Evolutionary conservation across 2,888 invertebrate species (phyloP), one percentile per base, ranked within the genome.

Genomic region (Mellilla xanthometata): DNA sequence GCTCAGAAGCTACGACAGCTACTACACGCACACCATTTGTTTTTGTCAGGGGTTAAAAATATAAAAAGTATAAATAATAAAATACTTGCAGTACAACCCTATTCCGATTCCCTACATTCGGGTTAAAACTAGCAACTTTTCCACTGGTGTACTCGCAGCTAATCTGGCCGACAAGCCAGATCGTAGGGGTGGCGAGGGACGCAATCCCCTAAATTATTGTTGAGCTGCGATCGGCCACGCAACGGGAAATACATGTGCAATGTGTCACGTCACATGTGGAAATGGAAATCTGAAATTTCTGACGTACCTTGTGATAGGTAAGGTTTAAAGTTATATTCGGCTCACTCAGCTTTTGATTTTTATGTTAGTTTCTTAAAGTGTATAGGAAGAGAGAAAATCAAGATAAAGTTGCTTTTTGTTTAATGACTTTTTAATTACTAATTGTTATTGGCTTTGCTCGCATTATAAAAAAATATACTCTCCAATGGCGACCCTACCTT

Each of bases 201-300:
- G 31, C 39, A 41, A 44, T 52, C 34, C 49, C 33, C 39, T 46
- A 51, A 45, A 55, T 52, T 49, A 52, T 45, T 45, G 33, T 51
- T 40, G 42, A 43, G 49, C 40, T 34, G 12, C 39, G 40, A 44
- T 41, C 33, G 41, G 32, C 32, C 23, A 23, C 39, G 33, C 41
- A 32, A 39, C 23, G 39, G 40, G 49, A 39, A 49, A 45, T 32
- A 24, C 35, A 44, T 40, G 38, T 39, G 47, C 41, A 33, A 41
- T 38, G 38, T 41, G 40, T 29, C 36, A 41, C 32, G 36, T 47
- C 36, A 41, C 29, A 31, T 45, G 29, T 35, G 29, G 26, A 39
- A 39, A 45, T 39, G 39, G 44, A 33, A 43, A 44, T 38, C 38
- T 34, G 15, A 23, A 19, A 45, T 39, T 33, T 39, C 45, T 34